phyloP scores from a whole-genome alignment of 2,797 vertebrate species.

The Gallinago stenura region DNA sequence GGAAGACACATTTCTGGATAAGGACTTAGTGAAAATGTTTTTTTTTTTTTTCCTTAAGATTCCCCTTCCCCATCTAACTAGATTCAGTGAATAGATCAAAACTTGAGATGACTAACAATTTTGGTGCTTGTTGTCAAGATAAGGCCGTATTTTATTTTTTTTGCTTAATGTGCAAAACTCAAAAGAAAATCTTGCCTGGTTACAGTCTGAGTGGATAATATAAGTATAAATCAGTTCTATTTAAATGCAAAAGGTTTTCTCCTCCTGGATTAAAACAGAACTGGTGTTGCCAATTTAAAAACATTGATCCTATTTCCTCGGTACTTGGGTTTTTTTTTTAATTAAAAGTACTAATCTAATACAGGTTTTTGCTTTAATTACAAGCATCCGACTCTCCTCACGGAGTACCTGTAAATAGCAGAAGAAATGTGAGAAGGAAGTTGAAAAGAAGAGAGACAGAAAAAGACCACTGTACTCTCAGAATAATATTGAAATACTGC shows the following conservation, averaged over 20 bases:
- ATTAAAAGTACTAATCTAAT: background rate
- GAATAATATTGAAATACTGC: background rate
- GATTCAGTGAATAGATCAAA: background rate
- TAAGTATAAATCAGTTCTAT: background rate
- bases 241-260: background rate
- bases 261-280: background rate
- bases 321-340: background rate
- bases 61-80: background rate
- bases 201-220: background rate
- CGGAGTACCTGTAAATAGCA: conserved; percentile 16
- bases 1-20: background rate
- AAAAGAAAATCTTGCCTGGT: background rate
- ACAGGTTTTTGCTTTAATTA: background rate
- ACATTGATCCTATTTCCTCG: background rate
- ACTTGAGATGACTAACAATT: background rate
- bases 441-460: background rate
- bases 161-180: background rate
- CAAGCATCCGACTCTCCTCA: background rate
- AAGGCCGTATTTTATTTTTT: background rate
- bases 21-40: background rate
- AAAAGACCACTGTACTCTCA: background rate
- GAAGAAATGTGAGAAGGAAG: conserved; percentile 6
- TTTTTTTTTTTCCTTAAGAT: no score
- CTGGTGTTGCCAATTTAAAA: background rate
- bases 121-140: background rate